phyloP scores from a whole-genome alignment of 2,888 invertebrate genomes.

The Argyra leucocephala region DNA sequence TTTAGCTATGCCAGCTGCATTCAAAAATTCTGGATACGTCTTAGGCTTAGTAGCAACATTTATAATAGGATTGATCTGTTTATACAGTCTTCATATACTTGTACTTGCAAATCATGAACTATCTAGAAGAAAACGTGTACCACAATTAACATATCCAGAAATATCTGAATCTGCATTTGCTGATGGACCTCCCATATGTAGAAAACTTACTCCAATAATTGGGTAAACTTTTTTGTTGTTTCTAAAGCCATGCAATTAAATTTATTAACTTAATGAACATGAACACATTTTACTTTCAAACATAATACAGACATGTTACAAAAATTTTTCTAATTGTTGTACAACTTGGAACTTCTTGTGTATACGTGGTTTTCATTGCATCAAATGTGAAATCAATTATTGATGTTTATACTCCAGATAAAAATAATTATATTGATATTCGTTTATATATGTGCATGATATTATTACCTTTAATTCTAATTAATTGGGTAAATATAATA shows the following conservation, averaged over 20 bases:
- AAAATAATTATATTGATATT: constrained; percentile 38
- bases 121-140: constrained; percentile 28
- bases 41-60: constrained; percentile 65
- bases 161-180: constrained; percentile 63
- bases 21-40: constrained; percentile 69
- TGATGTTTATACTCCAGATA: constrained; percentile 14
- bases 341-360: constrained; percentile 81
- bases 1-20: constrained; percentile 85
- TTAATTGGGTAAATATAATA: constrained; percentile 31
- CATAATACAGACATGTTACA: constrained; percentile 51
- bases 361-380: constrained; percentile 72
- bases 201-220: constrained; percentile 31
- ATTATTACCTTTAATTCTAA: constrained; percentile 56
- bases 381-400: constrained; percentile 54
- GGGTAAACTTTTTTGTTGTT: not conserved
- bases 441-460: constrained; percentile 57
- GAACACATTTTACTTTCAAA: no score
- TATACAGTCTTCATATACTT: constrained; percentile 78
- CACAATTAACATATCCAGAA: constrained; percentile 62
- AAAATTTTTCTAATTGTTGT: constrained; percentile 66
- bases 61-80: constrained; percentile 66
- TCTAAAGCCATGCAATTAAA: no score
- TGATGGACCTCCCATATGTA: constrained; percentile 57
- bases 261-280: no score
- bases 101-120: not conserved